Evolutionary conservation across 1,140 invertebrate genomes (phyloP).

Genomic region (Cherax quadricarinatus): DNA sequence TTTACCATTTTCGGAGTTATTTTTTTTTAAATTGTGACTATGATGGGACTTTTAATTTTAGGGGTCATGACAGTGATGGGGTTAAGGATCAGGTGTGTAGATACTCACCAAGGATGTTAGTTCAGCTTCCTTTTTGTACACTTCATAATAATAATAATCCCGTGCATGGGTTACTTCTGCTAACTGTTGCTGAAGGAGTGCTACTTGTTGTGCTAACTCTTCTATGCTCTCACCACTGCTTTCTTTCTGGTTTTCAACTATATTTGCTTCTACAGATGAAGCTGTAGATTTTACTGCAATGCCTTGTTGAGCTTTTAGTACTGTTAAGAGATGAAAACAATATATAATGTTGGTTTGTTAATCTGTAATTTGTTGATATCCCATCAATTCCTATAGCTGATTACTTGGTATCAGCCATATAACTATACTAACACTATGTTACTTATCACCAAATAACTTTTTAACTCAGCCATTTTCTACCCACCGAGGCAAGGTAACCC

Average conservation of each 20-base stretch:
- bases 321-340: not conserved
- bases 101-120: conserved; percentile 32
- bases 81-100: too few species aligned
- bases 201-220: conserved; percentile 28
- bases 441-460: too few species aligned
- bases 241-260: not conserved
- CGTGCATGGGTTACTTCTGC: conserved; percentile 60
- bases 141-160: conserved; percentile 63
- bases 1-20: too few species aligned
- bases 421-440: too few species aligned
- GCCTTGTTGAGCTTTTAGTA: conserved; percentile 54
- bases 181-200: conserved; percentile 48
- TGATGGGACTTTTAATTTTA: too few species aligned
- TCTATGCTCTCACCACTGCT: not conserved
- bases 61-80: too few species aligned
- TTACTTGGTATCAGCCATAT: too few species aligned
- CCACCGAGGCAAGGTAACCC: too few species aligned
- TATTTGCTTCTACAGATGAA: not conserved
- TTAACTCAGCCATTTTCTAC: too few species aligned
- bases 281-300: conserved; percentile 12
- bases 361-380: not conserved
- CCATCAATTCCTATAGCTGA: too few species aligned
- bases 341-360: not conserved
- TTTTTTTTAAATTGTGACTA: too few species aligned
- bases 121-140: conserved; percentile 58